phyloP scores from a whole-genome alignment of 2,113 vertebrate genomes.

The Chaetops frenatus region DNA sequence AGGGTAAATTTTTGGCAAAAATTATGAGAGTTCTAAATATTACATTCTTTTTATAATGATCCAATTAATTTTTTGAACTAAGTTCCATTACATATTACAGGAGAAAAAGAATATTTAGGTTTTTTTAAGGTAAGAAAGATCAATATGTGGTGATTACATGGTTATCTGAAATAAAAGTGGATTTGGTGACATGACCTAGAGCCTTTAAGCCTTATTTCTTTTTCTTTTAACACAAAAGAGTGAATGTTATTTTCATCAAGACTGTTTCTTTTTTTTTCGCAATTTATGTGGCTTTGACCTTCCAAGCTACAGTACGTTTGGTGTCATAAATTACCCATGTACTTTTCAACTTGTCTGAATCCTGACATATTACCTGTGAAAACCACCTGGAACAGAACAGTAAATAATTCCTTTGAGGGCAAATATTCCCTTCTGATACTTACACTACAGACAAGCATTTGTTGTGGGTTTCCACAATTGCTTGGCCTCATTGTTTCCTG shows the following conservation, averaged over 20 bases:
- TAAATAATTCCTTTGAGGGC: neutral
- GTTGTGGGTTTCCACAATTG: neutral
- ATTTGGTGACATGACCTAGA: neutral
- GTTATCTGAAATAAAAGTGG: neutral
- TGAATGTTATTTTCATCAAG: neutral
- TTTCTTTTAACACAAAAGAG: neutral
- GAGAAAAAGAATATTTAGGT: neutral
- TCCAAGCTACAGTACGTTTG: neutral
- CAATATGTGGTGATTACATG: neutral
- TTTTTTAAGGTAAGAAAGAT: neutral
- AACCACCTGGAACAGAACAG: conserved; percentile 14
- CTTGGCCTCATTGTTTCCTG: neutral
- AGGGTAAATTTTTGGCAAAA: neutral
- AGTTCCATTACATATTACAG: neutral
- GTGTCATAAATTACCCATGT: neutral
- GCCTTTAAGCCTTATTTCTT: neutral
- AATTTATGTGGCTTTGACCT: conserved; percentile 3
- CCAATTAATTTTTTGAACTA: neutral
- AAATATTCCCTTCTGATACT: neutral
- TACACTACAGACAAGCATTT: neutral
- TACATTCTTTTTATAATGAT: neutral
- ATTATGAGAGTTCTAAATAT: neutral
- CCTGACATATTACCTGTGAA: conserved; percentile 11
- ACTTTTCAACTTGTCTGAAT: neutral
- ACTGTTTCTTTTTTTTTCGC: neutral